Conservation (phyloP, 2,888 invertebrate species). For the Acrobasis repandana region DNA sequence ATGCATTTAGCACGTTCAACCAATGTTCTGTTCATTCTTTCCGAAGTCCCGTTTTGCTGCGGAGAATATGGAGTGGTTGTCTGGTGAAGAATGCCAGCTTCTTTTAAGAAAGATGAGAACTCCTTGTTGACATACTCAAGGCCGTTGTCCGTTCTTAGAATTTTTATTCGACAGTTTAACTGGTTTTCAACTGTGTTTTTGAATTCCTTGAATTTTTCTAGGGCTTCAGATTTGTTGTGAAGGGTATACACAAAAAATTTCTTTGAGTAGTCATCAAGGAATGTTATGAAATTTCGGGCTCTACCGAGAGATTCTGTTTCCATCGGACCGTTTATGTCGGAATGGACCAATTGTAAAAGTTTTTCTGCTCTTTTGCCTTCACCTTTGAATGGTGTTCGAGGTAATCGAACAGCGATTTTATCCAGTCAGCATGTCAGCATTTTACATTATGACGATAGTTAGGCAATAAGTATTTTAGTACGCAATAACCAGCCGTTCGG, state of each 20-base stretch:
- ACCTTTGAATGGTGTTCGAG: no score
- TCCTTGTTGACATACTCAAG: constrained; percentile 16
- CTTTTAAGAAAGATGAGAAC: neutral
- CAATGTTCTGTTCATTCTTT: constrained; percentile 1
- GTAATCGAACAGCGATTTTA: no score
- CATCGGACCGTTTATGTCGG: constrained; percentile 32
- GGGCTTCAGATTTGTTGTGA: constrained; percentile 45
- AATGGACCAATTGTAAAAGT: constrained; percentile 29
- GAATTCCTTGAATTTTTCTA: constrained; percentile 32
- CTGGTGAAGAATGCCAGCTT: neutral
- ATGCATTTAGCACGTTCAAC: constrained; percentile 1
- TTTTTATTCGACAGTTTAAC: constrained; percentile 20
- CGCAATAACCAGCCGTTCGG: no score
- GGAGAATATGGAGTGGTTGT: constrained; percentile 1
- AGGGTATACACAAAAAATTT: constrained; percentile 45
- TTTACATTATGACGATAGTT: no score
- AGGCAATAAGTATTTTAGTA: no score
- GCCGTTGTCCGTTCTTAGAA: constrained; percentile 22
- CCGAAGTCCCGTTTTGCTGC: neutral
- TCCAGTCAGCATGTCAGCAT: no score
- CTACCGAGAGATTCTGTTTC: constrained; percentile 35
- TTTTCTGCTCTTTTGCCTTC: constrained; percentile 27
- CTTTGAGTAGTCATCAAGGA: constrained; percentile 46
- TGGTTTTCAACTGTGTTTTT: constrained; percentile 25
- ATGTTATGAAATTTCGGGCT: constrained; percentile 48